These are phyloP conservation scores for Lytechinus pictus DNA, from an alignment of 35 echinoderm and acorn worm genomes.

Conservation along the genomic window DNA sequence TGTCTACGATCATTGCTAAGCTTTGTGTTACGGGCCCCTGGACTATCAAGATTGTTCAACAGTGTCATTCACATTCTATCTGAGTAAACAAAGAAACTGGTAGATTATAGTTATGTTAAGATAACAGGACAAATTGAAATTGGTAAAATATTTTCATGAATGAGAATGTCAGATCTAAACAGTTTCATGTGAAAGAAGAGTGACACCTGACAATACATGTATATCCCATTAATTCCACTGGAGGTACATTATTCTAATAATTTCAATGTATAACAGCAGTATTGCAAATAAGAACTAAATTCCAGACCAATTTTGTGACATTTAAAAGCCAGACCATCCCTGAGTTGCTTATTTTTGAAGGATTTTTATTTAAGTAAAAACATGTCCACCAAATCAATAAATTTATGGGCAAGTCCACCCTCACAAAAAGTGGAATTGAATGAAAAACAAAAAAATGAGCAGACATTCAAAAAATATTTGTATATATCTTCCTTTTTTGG, in stretches of 20 bases:
- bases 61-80: no score
- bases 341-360: neutral
- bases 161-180: neutral
- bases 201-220: neutral
- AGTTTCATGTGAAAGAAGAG: neutral
- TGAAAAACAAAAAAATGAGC: no score
- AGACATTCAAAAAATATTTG: neutral
- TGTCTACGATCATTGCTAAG: no score
- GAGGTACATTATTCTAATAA: neutral
- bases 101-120: no score
- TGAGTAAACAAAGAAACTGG: no score
- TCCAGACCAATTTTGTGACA: neutral
- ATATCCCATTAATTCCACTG: neutral
- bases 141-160: neutral
- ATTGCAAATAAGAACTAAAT: neutral
- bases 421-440: neutral
- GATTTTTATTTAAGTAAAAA: no score
- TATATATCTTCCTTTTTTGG: neutral
- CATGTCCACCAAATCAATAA: no score
- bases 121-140: neutral
- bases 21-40: no score
- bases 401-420: no score
- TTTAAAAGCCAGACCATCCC: neutral
- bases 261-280: neutral
- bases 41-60: no score